phyloP scores from a whole-genome alignment of 1,140 invertebrate genomes.

The Grapholita molesta region DNA sequence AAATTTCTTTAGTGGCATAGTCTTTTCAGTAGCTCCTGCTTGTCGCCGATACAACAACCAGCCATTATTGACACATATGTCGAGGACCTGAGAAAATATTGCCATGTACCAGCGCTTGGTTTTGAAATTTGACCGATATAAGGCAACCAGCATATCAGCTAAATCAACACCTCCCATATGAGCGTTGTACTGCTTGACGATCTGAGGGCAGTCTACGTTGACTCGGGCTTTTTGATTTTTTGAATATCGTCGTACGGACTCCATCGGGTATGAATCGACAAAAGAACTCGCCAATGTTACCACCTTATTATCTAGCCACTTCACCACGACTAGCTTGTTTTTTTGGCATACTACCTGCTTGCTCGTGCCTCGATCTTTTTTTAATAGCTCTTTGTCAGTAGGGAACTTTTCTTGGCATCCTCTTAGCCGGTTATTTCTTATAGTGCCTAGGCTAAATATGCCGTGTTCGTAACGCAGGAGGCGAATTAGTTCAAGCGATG shows the following conservation, averaged over 20 bases:
- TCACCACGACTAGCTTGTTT: conserved; percentile 38
- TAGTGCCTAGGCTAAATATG: conserved; percentile 35
- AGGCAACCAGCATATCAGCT: conserved; percentile 35
- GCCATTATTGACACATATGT: conserved; percentile 34
- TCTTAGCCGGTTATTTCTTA: conserved; percentile 33
- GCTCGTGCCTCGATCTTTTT: conserved; percentile 31
- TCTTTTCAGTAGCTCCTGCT: background rate
- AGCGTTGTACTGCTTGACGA: conserved; percentile 63
- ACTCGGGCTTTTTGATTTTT: conserved; percentile 41
- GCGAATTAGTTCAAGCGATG: conserved; percentile 24
- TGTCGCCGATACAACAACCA: conserved; percentile 32
- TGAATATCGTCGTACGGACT: conserved; percentile 38
- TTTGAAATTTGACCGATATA: conserved; percentile 35
- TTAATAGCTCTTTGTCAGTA: conserved; percentile 43
- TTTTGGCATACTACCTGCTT: conserved; percentile 19
- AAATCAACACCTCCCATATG: conserved; percentile 52
- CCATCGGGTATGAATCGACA: conserved; percentile 37
- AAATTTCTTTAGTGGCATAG: too few species aligned
- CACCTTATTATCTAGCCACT: conserved; percentile 63
- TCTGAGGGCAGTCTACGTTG: conserved; percentile 49
- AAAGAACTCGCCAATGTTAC: conserved; percentile 52
- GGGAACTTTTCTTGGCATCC: conserved; percentile 27
- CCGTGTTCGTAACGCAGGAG: conserved; percentile 29
- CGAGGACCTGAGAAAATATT: conserved; percentile 38
- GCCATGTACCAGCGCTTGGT: conserved; percentile 34